A percentile compares a stretch with the other conserved stretches of the same genome.
phyloP scores from a whole-genome alignment of 2,797 vertebrate species.

The Staurois parvus region DNA sequence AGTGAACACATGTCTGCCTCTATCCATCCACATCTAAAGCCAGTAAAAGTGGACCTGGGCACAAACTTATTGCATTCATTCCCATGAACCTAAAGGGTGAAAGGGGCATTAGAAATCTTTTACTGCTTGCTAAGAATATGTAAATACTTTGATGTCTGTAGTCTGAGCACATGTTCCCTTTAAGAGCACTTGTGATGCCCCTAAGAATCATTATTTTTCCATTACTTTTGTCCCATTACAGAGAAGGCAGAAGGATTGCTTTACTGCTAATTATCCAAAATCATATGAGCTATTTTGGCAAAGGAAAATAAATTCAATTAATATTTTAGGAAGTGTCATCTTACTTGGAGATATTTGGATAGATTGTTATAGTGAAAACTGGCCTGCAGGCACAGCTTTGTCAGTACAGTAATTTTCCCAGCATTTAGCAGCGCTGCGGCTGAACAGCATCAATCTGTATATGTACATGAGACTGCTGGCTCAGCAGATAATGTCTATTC shows the following conservation, averaged over 20 bases:
- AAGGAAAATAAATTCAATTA: not conserved
- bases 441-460: not conserved
- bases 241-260: not conserved
- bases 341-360: not conserved
- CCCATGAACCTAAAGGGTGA: no score
- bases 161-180: no score
- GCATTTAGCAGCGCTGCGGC: not conserved
- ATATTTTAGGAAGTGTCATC: not conserved
- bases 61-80: no score
- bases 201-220: no score
- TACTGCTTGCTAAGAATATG: no score
- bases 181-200: no score
- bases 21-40: no score
- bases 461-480: not conserved
- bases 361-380: not conserved
- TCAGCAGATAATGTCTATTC: slow-evolving; percentile 22
- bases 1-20: no score
- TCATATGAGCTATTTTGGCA: not conserved
- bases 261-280: not conserved
- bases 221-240: not conserved
- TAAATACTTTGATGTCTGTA: no score
- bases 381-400: not conserved
- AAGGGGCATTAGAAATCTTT: no score
- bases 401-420: not conserved
- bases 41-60: no score